Conservation (phyloP, 2,113 vertebrate species). For the Leucoraja erinaceus region DNA sequence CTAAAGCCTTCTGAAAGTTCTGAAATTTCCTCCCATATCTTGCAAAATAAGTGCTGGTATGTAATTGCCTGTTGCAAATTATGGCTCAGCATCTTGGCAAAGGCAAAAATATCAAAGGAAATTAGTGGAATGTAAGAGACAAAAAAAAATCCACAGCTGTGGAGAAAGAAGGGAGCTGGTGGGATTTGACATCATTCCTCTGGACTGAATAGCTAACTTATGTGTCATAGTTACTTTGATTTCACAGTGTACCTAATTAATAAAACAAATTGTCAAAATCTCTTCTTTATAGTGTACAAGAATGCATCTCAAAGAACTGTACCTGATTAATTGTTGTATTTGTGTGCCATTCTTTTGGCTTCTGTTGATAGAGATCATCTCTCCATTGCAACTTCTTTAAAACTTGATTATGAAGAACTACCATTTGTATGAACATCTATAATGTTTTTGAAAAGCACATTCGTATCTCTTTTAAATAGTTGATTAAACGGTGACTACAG, state of each 20-base stretch:
- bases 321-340: neutral
- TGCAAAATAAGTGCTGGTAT: too few relatives aligned
- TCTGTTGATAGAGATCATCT: neutral
- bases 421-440: neutral
- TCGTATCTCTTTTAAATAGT: neutral
- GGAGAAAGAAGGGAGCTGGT: too few relatives aligned
- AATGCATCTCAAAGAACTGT: neutral
- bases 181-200: too few relatives aligned
- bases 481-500: neutral
- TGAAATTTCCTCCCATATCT: too few relatives aligned
- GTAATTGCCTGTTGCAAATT: too few relatives aligned
- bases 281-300: neutral
- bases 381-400: neutral
- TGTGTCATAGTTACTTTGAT: neutral
- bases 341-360: neutral
- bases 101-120: too few relatives aligned
- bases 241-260: neutral
- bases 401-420: conserved; percentile 8
- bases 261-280: neutral
- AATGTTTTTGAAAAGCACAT: neutral
- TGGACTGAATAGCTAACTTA: too few relatives aligned
- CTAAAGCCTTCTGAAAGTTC: too few relatives aligned
- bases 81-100: too few relatives aligned
- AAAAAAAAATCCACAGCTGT: too few relatives aligned
- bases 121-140: too few relatives aligned